Conservation (phyloP, 2,888 invertebrate species). For the Drosophila limbata region DNA sequence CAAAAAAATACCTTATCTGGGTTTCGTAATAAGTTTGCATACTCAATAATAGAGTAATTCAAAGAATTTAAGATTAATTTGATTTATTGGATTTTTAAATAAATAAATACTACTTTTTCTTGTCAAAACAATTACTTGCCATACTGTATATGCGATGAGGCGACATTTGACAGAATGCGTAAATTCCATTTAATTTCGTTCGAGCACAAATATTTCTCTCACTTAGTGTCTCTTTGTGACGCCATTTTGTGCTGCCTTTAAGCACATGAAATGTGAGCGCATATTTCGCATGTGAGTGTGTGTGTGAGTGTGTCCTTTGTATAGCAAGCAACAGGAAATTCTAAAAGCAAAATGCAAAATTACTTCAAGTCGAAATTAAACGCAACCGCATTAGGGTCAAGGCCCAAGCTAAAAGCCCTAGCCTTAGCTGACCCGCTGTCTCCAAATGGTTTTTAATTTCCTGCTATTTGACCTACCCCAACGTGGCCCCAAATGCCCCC, state of each 20-base stretch:
- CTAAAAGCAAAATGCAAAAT: constrained; percentile 15
- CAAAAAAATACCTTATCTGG: background rate
- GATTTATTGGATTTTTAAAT: too few species aligned
- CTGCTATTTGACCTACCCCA: constrained; percentile 31
- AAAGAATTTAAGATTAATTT: too few species aligned
- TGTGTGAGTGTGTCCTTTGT: constrained; percentile 10
- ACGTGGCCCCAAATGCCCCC: background rate
- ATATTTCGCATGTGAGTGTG: constrained; percentile 1
- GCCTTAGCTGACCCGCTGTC: background rate
- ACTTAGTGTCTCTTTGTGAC: constrained; percentile 11
- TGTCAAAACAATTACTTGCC: background rate
- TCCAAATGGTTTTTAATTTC: constrained; percentile 61
- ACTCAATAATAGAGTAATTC: too few species aligned
- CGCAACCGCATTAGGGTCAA: constrained; percentile 29
- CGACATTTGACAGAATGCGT: constrained; percentile 30
- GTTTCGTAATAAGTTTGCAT: background rate
- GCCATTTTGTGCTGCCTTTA: constrained; percentile 29
- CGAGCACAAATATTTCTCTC: constrained; percentile 53
- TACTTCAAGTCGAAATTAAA: constrained; percentile 22
- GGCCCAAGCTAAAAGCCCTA: constrained; percentile 2
- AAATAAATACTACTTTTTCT: too few species aligned
- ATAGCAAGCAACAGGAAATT: constrained; percentile 37
- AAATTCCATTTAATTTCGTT: constrained; percentile 54
- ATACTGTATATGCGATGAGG: constrained; percentile 22
- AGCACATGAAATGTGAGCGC: constrained; percentile 6